Evolutionary conservation across 2,888 invertebrate species (phyloP).

Genomic region (Epistrophella euchroma): DNA sequence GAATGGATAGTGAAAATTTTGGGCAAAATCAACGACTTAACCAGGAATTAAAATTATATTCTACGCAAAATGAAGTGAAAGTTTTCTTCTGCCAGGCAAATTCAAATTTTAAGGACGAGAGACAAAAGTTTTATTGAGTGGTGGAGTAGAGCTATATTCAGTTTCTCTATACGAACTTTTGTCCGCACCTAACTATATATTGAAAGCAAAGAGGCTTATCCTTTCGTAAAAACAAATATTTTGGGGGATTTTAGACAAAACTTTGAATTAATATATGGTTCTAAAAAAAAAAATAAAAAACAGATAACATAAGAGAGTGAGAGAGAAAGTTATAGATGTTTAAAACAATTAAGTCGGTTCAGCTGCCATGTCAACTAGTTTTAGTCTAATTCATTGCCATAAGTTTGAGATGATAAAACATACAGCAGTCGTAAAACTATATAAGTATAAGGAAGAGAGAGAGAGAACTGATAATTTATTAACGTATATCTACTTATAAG

Average conservation of each 20-base stretch:
- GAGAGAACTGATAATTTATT: conserved; percentile 16
- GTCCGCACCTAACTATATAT: neutral
- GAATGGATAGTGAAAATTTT: conserved; percentile 52
- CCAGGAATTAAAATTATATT: conserved; percentile 57
- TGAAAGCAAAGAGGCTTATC: conserved; percentile 43
- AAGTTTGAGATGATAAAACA: conserved; percentile 38
- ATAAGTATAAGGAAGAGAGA: neutral
- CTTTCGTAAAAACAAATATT: conserved; percentile 60
- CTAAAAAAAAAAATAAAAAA: neutral
- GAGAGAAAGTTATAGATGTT: neutral
- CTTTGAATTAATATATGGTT: conserved; percentile 8
- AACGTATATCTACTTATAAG: neutral
- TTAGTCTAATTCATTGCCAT: conserved; percentile 45
- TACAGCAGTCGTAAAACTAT: neutral
- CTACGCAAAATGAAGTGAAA: conserved; percentile 67
- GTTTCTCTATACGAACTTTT: conserved; percentile 1
- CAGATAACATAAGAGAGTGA: neutral
- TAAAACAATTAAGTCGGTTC: conserved; percentile 63
- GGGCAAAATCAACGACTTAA: conserved; percentile 57
- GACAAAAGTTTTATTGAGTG: conserved; percentile 24
- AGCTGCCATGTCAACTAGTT: conserved; percentile 63
- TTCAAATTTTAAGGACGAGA: conserved; percentile 50
- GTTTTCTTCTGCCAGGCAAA: conserved; percentile 46
- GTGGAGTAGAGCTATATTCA: neutral
- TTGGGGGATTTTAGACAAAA: conserved; percentile 32